phyloP scores from a whole-genome alignment of 1,140 invertebrate genomes.

The Fopius arisanus region DNA sequence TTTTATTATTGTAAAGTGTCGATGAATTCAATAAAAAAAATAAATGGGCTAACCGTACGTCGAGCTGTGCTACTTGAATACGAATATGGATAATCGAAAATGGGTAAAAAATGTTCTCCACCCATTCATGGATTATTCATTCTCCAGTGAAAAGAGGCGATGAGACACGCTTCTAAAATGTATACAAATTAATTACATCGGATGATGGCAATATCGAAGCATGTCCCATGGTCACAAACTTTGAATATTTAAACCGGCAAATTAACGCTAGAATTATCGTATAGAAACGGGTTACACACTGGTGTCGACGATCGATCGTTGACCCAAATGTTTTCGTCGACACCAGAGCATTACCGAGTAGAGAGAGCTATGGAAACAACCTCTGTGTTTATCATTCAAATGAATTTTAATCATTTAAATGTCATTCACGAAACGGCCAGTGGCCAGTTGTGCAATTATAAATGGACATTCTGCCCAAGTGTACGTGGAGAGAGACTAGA shows the following conservation, averaged over 20 bases:
- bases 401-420: neutral
- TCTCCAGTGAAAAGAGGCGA: too few species aligned
- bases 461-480: neutral
- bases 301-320: conserved; percentile 16
- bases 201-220: neutral
- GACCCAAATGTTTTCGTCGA: conserved; percentile 23
- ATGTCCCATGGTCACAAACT: neutral
- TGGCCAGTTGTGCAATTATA: neutral
- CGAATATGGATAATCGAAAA: too few species aligned
- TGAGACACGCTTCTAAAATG: neutral
- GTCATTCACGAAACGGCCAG: neutral
- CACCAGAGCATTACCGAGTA: neutral
- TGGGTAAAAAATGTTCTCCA: neutral
- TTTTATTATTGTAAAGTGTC: too few species aligned
- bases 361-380: neutral
- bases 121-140: too few species aligned
- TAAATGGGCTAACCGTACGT: too few species aligned
- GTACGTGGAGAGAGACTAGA: too few species aligned
- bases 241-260: conserved; percentile 2
- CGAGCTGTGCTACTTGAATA: too few species aligned
- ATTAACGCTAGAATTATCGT: conserved; percentile 15
- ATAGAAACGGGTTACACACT: neutral
- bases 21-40: too few species aligned
- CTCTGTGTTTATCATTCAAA: conserved; percentile 7
- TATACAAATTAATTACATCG: conserved; percentile 9